These are phyloP conservation scores for Volucella zonaria DNA, from an alignment of 2,888 invertebrate genomes.

Conservation along the genomic window DNA sequence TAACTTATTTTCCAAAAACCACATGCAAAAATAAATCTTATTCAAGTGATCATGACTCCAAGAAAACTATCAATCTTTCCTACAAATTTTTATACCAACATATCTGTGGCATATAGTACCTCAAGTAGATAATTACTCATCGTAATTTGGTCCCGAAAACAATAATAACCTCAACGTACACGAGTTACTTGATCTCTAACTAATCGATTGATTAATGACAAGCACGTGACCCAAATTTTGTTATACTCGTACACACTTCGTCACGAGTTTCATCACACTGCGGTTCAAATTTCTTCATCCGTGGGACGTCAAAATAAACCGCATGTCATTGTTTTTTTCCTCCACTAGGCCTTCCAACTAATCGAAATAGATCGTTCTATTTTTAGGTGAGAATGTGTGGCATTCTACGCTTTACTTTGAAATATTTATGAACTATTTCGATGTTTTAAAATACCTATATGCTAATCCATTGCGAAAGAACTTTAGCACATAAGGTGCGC, in stretches of 20 bases:
- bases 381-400: not conserved
- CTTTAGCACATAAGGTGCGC: no score
- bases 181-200: not conserved
- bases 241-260: not conserved
- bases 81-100: no score
- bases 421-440: not conserved
- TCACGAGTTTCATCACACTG: not conserved
- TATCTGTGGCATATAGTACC: no score
- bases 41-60: no score
- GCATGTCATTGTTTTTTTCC: not conserved
- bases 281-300: no score
- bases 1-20: no score
- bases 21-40: no score
- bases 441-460: not conserved
- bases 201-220: slow-evolving; percentile 4
- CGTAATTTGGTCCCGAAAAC: no score
- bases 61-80: no score
- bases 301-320: not conserved
- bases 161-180: not conserved
- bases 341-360: slow-evolving; percentile 11
- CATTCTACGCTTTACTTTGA: not conserved
- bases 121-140: no score
- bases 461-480: no score
- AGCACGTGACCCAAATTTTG: not conserved
- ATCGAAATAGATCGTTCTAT: slow-evolving; percentile 12